Evolutionary conservation across 2,888 invertebrate genomes (phyloP).

Genomic region (Lottia scabra): DNA sequence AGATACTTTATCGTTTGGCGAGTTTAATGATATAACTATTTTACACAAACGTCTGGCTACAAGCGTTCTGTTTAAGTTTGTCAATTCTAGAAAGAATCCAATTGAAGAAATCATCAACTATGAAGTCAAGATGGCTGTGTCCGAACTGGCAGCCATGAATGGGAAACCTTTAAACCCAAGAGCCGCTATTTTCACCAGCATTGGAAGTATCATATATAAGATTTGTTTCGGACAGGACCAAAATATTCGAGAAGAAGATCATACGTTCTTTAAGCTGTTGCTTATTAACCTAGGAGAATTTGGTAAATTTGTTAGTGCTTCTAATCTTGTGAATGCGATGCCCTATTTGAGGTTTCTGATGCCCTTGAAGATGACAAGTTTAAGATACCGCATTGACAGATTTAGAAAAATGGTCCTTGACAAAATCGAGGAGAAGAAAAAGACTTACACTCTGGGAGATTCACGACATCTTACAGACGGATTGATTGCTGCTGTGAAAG

Average conservation of each 20-base stretch:
- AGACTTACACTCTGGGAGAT: constrained; percentile 23
- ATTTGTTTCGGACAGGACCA: constrained; percentile 28
- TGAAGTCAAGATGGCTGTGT: constrained; percentile 17
- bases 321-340: constrained; percentile 40
- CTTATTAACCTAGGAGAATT: constrained; percentile 15
- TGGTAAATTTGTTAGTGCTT: constrained; percentile 25
- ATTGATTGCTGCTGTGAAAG: constrained; percentile 29
- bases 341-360: constrained; percentile 39
- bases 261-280: constrained; percentile 14
- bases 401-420: background rate
- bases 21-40: constrained; percentile 28
- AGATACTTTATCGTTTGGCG: constrained; percentile 16
- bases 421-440: constrained; percentile 28
- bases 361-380: constrained; percentile 18
- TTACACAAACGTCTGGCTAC: constrained; percentile 34
- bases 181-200: constrained; percentile 11
- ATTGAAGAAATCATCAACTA: constrained; percentile 22
- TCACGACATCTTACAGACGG: constrained; percentile 47
- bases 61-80: constrained; percentile 31
- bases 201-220: constrained; percentile 33
- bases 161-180: constrained; percentile 14
- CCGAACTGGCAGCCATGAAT: constrained; percentile 11
- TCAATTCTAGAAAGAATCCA: constrained; percentile 22
- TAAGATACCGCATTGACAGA: constrained; percentile 15
- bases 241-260: constrained; percentile 23